Percentiles rank a stretch among this genome's conserved stretches.
phyloP scores from a whole-genome alignment of 2,888 invertebrate species.

The Crematogaster levior region DNA sequence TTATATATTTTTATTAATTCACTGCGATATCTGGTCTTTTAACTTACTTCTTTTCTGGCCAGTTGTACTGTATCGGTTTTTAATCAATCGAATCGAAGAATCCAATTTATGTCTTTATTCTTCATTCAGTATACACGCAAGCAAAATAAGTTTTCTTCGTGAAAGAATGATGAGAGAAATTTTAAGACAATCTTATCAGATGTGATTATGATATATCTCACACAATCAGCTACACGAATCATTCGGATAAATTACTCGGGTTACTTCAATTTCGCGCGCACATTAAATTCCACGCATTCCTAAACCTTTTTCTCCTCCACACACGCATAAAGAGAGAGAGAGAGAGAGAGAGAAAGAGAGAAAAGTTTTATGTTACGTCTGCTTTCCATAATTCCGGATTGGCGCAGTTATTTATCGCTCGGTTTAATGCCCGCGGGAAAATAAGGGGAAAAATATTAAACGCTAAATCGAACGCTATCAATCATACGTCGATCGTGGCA shows the following conservation, averaged over 20 bases:
- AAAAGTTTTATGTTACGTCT: neutral
- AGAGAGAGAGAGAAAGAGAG: neutral
- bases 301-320: neutral
- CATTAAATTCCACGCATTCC: neutral
- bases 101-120: neutral
- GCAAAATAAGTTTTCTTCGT: neutral
- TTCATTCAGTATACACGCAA: neutral
- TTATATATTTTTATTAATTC: conserved; percentile 12
- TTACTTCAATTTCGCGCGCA: conserved; percentile 12
- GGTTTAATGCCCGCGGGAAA: neutral
- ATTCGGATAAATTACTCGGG: conserved; percentile 1
- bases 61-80: neutral
- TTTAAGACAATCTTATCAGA: neutral
- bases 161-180: neutral
- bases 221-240: neutral
- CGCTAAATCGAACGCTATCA: conserved; percentile 14
- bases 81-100: neutral
- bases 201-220: neutral
- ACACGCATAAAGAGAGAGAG: neutral
- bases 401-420: conserved; percentile 14
- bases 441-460: conserved; percentile 2
- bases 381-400: conserved; percentile 4
- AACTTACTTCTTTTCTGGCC: too few relatives aligned
- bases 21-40: neutral
- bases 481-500: conserved; percentile 30